phyloP scores from a whole-genome alignment of 2,888 invertebrate species.

The Sclerodermus sp. region DNA sequence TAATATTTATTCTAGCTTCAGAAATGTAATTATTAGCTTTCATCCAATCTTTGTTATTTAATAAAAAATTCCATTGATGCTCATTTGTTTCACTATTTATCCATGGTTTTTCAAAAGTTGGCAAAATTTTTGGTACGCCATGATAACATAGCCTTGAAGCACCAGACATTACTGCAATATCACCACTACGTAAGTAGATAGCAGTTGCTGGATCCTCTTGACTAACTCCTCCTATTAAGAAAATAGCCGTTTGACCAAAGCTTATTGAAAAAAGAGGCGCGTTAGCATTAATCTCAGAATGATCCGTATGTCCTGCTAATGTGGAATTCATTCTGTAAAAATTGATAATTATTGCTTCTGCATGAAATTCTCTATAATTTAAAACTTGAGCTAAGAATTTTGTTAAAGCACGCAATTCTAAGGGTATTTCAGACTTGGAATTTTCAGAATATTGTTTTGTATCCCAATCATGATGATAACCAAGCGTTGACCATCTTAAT shows the following conservation, averaged over 20 bases:
- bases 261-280: slow-evolving; percentile 94
- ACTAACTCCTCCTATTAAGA: slow-evolving; percentile 83
- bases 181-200: slow-evolving; percentile 83
- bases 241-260: slow-evolving; percentile 94
- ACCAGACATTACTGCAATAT: slow-evolving; percentile 88
- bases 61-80: background rate
- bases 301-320: slow-evolving; percentile 91
- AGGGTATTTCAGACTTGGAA: slow-evolving; percentile 70
- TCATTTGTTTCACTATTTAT: slow-evolving; percentile 35
- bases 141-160: slow-evolving; percentile 86
- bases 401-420: slow-evolving; percentile 70
- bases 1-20: slow-evolving; percentile 85
- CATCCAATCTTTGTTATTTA: slow-evolving; percentile 36
- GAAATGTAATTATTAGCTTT: slow-evolving; percentile 40
- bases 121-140: slow-evolving; percentile 86
- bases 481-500: slow-evolving; percentile 92
- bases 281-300: slow-evolving; percentile 81
- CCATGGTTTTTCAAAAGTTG: slow-evolving; percentile 61
- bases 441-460: slow-evolving; percentile 83
- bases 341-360: slow-evolving; percentile 95
- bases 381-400: slow-evolving; percentile 65
- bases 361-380: slow-evolving; percentile 66
- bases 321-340: slow-evolving; percentile 93
- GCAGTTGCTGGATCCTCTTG: slow-evolving; percentile 70
- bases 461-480: slow-evolving; percentile 98